Evolutionary conservation across 2,797 vertebrate species (phyloP), one percentile per base, ranked within the genome.

Genomic region (Hydrophis major): DNA sequence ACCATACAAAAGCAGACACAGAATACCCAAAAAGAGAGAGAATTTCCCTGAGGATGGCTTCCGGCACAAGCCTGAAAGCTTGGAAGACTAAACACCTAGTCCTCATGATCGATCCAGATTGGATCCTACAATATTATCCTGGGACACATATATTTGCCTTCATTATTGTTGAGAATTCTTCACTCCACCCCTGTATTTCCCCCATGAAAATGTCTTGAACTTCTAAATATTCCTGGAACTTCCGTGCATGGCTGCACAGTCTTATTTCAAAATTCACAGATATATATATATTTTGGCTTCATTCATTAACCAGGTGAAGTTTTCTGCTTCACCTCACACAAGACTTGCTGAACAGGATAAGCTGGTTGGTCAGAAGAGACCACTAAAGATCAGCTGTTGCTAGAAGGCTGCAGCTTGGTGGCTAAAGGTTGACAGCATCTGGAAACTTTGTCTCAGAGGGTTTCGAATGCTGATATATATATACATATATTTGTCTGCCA

Each of bases 291-390:
- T 66, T 69, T 27, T 10, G 6, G 32, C 89, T 86, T 18, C 53
- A 60, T 57, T 78, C n/a, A 50, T 66, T 14, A 56, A 87, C 56
- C 22, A 28, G 20, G 42, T 22, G 18, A 90, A 86, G 32, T 83
- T 89, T 91, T 89, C 88, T 42, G 28, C 74, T 92, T 86, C 89
- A 66, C 69, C 86, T 91, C 69, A 18, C 50, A 22, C 66, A 89
- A 63, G 28, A 89, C 57, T 91, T 37, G 59, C 50, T 55, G 57
- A 89, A 92, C 91, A 1, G 6, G 66, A 32, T 22, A 86, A 92
- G 88, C 66, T 32, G 61, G 92, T 91, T 78, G 28, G 28, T 18
- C 37, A 66, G 42, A 22, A 78, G 42, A 66, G 60, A 63, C 55
- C 90, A 91, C 13, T 74, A 20, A 74, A 60, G 8, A 28, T 13